Percentiles rank a stretch among this genome's conserved stretches.
These are phyloP conservation scores for Cydia pomonella DNA, from an alignment of 1,140 invertebrate genomes.

Conservation along the genomic window DNA sequence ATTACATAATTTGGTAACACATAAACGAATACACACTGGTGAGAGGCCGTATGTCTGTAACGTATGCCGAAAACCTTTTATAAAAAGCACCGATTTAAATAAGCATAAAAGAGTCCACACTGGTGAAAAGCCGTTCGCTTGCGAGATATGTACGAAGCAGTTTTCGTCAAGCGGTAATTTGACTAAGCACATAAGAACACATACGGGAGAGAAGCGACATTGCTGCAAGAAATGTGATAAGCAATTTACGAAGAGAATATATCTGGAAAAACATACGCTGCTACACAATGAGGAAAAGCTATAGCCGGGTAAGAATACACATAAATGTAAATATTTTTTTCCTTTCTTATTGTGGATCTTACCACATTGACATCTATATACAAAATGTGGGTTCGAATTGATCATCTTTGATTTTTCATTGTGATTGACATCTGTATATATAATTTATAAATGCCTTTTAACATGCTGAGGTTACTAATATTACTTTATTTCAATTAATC, in stretches of 20 bases:
- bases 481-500: too few relatives aligned
- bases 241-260: not conserved
- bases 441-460: too few relatives aligned
- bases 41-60: not conserved
- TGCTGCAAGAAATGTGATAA: not conserved
- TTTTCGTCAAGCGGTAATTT: conserved; percentile 6
- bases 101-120: conserved; percentile 6
- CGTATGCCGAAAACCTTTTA: not conserved
- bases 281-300: not conserved
- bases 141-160: not conserved
- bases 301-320: not conserved
- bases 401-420: too few relatives aligned
- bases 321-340: too few relatives aligned
- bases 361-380: too few relatives aligned
- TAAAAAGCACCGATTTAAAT: not conserved
- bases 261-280: not conserved
- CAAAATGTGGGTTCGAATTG: too few relatives aligned
- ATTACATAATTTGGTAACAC: not conserved
- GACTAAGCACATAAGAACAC: not conserved
- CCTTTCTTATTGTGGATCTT: too few relatives aligned
- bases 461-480: too few relatives aligned
- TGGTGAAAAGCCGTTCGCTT: not conserved
- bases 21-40: conserved; percentile 7
- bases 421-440: too few relatives aligned
- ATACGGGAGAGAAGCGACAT: not conserved